phyloP scores from a whole-genome alignment of 92 coral and sea anemone species.

The Montipora capitata region DNA sequence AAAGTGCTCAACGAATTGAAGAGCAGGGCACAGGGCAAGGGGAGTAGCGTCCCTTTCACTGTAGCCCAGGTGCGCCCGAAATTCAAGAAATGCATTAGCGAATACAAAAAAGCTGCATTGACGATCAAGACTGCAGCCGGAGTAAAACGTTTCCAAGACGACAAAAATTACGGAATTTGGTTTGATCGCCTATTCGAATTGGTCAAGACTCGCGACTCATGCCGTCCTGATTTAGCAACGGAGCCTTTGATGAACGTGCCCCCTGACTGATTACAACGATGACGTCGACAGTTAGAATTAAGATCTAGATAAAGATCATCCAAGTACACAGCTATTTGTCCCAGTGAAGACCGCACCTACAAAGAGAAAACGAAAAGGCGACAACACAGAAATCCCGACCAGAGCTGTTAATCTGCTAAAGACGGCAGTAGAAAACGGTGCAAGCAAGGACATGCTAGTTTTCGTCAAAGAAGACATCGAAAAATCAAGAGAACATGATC shows the following conservation, averaged over 20 bases:
- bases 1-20: neutral
- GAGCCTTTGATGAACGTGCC: neutral
- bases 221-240: no score
- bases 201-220: no score
- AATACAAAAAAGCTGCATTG: no score
- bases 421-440: no score
- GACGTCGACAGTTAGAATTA: neutral
- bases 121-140: no score
- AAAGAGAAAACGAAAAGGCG: neutral
- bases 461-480: neutral
- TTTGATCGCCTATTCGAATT: no score
- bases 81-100: neutral
- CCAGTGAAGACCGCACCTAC: neutral
- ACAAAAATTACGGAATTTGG: no score
- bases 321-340: neutral
- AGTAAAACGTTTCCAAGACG: no score
- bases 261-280: conserved; percentile 5
- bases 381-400: neutral
- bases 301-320: neutral
- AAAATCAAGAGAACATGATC: neutral
- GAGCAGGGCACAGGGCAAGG: neutral
- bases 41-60: neutral
- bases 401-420: neutral
- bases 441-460: no score
- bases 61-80: neutral